Evolutionary conservation across 2,797 vertebrate genomes (phyloP).

Genomic region (Hybognathus amarus): DNA sequence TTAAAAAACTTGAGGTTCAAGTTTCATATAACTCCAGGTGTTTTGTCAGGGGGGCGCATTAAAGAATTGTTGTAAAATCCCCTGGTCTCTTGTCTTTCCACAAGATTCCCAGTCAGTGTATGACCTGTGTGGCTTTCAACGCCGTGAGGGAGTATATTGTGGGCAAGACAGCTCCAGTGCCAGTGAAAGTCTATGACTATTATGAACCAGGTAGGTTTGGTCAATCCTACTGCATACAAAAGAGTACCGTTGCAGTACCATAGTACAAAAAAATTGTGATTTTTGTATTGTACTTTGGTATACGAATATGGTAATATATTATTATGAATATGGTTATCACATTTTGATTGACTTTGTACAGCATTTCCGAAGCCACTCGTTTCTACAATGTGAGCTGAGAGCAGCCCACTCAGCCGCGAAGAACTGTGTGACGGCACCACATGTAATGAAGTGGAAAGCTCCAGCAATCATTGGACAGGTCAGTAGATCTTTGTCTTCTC

Average conservation of each 20-base stretch:
- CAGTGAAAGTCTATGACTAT: conserved; percentile 92
- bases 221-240: neutral
- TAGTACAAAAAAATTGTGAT: neutral
- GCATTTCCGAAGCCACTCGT: conserved; percentile 92
- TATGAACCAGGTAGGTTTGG: conserved; percentile 88
- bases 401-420: conserved; percentile 86
- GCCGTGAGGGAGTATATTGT: conserved; percentile 90
- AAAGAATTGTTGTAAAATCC: conserved; percentile 14
- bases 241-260: neutral
- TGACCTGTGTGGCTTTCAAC: conserved; percentile 90
- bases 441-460: conserved; percentile 93
- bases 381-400: conserved; percentile 94
- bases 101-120: conserved; percentile 92
- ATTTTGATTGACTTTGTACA: conserved; percentile 62
- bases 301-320: conserved; percentile 10
- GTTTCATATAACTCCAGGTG: conserved; percentile 2
- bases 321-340: no score
- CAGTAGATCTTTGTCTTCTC: conserved; percentile 39
- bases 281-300: conserved; percentile 1
- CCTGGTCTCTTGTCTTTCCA: conserved; percentile 1
- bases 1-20: conserved; percentile 24
- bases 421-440: conserved; percentile 89
- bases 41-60: conserved; percentile 12
- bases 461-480: conserved; percentile 88
- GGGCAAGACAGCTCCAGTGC: conserved; percentile 92